Percentiles rank a stretch among this genome's conserved stretches.
Evolutionary conservation across 2,797 vertebrate species (phyloP).

Genomic region (Spheniscus humboldti): DNA sequence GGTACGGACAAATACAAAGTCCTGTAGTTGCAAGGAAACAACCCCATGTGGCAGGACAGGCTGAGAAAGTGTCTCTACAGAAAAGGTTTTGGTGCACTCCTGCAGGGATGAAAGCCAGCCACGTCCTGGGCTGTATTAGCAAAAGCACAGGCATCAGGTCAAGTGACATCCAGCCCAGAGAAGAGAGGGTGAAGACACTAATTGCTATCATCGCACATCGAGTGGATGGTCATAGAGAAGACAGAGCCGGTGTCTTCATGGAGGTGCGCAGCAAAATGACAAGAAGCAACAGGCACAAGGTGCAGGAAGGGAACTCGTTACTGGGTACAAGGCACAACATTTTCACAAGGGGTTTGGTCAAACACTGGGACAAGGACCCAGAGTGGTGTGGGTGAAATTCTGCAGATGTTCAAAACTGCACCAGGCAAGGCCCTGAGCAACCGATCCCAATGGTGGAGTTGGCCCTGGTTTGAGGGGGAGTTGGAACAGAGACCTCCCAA

Average conservation of each 20-base stretch:
- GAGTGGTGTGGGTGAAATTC: background rate
- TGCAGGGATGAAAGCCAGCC: background rate
- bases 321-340: background rate
- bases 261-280: background rate
- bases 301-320: background rate
- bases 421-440: background rate
- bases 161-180: accelerated
- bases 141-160: background rate
- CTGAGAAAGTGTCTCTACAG: background rate
- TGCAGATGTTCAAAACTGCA: background rate
- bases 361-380: background rate
- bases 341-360: background rate
- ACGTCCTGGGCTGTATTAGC: background rate
- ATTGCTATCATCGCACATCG: background rate
- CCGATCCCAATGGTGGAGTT: background rate
- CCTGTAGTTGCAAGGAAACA: background rate
- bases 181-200: background rate
- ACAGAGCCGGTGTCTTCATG: too few species aligned
- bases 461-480: background rate
- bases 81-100: background rate
- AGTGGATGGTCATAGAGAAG: background rate
- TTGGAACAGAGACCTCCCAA: background rate
- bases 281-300: background rate
- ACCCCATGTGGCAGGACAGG: too few species aligned
- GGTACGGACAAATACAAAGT: background rate